Conservation (phyloP, 2,113 vertebrate species). For the Albula goreensis region DNA sequence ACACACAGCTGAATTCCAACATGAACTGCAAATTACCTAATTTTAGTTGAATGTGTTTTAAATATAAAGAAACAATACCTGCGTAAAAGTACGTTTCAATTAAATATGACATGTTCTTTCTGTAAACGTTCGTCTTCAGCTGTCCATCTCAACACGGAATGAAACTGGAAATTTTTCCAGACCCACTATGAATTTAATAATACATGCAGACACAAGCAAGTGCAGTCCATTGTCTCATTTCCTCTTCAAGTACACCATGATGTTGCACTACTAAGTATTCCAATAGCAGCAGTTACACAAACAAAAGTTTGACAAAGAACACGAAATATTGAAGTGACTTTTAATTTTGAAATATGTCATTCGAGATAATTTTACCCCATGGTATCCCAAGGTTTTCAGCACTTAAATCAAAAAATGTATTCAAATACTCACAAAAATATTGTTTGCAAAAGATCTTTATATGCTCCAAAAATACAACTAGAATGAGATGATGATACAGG, state of each 20-base stretch:
- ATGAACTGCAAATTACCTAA: too few species aligned
- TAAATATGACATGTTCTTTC: neutral
- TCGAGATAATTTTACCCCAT: conserved; percentile 22
- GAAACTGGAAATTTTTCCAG: neutral
- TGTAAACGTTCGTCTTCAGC: neutral
- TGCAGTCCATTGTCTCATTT: neutral
- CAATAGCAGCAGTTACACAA: neutral
- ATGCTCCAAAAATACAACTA: conserved; percentile 29
- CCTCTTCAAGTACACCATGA: neutral
- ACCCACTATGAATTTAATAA: too few species aligned
- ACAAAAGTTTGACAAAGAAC: conserved; percentile 6
- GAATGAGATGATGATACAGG: conserved; percentile 28
- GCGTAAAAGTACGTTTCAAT: too few species aligned
- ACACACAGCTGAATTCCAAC: too few species aligned
- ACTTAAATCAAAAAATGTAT: conserved; percentile 30
- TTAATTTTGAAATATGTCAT: conserved; percentile 37
- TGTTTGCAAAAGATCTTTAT: conserved; percentile 37
- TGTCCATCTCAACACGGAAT: neutral
- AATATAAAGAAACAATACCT: too few species aligned
- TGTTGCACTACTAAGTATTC: neutral
- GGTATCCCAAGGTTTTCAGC: conserved; percentile 27
- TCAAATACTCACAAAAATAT: conserved; percentile 46
- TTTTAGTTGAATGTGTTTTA: too few species aligned
- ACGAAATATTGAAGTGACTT: conserved; percentile 35
- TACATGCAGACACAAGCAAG: too few species aligned